Evolutionary conservation across 2,888 invertebrate genomes (phyloP).

Genomic region (Luffia ferchaultella): DNA sequence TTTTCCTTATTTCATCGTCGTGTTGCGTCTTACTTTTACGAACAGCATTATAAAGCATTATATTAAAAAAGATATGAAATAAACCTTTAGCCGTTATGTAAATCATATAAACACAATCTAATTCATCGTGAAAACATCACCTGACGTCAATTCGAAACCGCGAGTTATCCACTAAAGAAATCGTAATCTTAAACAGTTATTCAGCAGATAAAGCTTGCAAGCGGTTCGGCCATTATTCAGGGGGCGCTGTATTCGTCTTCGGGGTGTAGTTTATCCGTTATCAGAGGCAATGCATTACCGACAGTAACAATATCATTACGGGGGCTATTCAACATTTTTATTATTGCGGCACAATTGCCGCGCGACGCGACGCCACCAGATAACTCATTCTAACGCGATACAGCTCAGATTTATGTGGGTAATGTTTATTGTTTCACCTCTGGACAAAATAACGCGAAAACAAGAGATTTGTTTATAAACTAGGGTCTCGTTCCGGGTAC

Average conservation of each 20-base stretch:
- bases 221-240: constrained; percentile 23
- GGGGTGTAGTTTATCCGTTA: constrained; percentile 68
- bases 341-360: constrained; percentile 66
- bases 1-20: too few relatives aligned
- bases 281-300: constrained; percentile 55
- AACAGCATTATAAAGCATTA: too few relatives aligned
- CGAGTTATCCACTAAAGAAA: too few relatives aligned
- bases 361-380: constrained; percentile 52
- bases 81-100: too few relatives aligned
- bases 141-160: too few relatives aligned
- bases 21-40: too few relatives aligned
- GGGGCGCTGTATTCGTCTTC: constrained; percentile 33
- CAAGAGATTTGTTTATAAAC: too few relatives aligned
- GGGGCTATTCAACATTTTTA: constrained; percentile 67
- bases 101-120: too few relatives aligned
- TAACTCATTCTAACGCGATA: constrained; percentile 28
- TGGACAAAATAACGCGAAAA: background rate
- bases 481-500: too few relatives aligned
- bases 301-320: constrained; percentile 59
- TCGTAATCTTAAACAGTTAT: constrained; percentile 11
- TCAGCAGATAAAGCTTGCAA: constrained; percentile 16
- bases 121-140: too few relatives aligned
- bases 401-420: constrained; percentile 62
- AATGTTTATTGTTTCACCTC: constrained; percentile 66
- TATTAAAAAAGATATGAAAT: too few relatives aligned